Percentiles rank a stretch among this genome's conserved stretches.
Evolutionary conservation across 1,140 invertebrate species (phyloP).

Genomic region (Triops longicaudatus): DNA sequence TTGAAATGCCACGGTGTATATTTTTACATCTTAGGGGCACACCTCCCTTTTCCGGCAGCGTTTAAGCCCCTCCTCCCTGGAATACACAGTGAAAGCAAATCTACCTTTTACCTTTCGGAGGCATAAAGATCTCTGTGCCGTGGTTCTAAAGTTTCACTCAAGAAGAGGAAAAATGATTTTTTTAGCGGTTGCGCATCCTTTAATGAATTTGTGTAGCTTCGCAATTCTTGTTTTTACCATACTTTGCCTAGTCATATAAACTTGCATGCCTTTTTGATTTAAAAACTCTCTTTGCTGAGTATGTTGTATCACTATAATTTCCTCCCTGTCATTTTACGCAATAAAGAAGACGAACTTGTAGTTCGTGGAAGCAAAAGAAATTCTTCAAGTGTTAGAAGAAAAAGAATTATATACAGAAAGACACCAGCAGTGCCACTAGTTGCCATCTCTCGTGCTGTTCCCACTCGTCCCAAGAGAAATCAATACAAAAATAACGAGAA

Average conservation of each 20-base stretch:
- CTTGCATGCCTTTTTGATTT: not conserved
- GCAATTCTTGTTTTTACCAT: not conserved
- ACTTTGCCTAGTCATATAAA: not conserved
- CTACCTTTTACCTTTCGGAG: not conserved
- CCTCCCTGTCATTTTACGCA: not conserved
- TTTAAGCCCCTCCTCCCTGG: not conserved
- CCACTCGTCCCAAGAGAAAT: not conserved
- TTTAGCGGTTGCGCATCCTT: not conserved
- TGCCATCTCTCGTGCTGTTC: not conserved
- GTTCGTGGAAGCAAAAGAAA: not conserved
- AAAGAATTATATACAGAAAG: not conserved
- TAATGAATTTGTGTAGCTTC: conserved; percentile 4
- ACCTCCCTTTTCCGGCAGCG: not conserved
- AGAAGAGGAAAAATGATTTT: not conserved
- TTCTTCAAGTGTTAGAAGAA: not conserved
- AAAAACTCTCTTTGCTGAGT: not conserved
- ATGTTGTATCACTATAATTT: not conserved
- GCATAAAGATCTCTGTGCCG: not conserved
- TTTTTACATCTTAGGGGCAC: not conserved
- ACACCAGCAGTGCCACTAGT: conserved; percentile 10
- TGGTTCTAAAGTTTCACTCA: not conserved
- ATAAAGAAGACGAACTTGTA: not conserved
- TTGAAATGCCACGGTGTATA: not conserved
- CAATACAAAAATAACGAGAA: conserved; percentile 15
- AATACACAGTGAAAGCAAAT: not conserved